These are phyloP conservation scores for Hypercompe scribonia DNA, from an alignment of 2,888 invertebrate genomes.

Conservation along the genomic window DNA sequence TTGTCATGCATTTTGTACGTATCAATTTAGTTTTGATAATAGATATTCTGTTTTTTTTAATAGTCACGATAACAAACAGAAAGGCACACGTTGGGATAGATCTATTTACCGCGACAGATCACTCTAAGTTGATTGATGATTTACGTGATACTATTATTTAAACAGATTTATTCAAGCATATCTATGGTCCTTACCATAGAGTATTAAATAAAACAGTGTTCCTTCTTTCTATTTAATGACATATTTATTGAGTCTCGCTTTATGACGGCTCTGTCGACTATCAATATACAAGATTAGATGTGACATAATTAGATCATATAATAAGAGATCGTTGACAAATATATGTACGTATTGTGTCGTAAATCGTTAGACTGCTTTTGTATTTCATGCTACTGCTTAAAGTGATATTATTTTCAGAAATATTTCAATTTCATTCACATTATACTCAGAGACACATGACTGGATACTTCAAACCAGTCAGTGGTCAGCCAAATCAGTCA, in stretches of 20 bases:
- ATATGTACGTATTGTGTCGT: neutral
- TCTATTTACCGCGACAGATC: neutral
- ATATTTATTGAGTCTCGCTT: conserved; percentile 17
- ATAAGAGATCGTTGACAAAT: conserved; percentile 14
- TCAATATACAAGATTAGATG: conserved; percentile 34
- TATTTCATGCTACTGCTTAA: neutral
- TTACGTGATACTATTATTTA: neutral
- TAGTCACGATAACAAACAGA: too few species aligned
- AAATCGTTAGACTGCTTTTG: neutral
- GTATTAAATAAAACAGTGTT: conserved; percentile 1
- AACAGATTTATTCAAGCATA: neutral
- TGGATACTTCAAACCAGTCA: neutral
- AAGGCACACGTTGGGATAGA: neutral
- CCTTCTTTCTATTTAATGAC: conserved; percentile 9
- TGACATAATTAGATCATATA: conserved; percentile 38
- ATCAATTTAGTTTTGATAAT: too few species aligned
- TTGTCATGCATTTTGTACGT: too few species aligned
- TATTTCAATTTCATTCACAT: neutral
- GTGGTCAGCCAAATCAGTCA: neutral
- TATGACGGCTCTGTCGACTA: conserved; percentile 15
- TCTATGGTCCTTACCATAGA: neutral
- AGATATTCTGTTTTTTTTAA: too few species aligned
- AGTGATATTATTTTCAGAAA: neutral
- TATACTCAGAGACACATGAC: neutral
- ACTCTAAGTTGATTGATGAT: neutral